Conservation (phyloP, 2,797 vertebrate genomes). For the Myoxocephalus aenaeus region DNA sequence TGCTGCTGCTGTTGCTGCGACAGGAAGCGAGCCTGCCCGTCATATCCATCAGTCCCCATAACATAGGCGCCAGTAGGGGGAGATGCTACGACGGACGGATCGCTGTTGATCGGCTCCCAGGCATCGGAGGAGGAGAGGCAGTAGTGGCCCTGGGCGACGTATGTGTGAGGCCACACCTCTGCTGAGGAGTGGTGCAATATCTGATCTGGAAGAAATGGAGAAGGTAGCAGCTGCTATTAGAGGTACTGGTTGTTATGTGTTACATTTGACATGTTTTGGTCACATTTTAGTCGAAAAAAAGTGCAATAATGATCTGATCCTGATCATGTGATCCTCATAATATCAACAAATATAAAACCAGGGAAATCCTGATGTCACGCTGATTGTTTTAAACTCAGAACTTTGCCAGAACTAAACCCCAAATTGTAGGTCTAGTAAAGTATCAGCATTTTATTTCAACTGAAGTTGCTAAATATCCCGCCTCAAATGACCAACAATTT, state of each 20-base stretch:
- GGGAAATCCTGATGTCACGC: neutral
- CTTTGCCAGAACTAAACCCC: neutral
- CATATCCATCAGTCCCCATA: constrained; percentile 88
- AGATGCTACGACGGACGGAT: constrained; percentile 93
- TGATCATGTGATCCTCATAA: neutral
- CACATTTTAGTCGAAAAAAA: constrained; percentile 9
- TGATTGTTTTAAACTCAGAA: neutral
- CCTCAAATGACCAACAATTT: constrained; percentile 5
- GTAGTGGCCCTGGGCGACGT: constrained; percentile 98
- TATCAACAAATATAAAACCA: neutral
- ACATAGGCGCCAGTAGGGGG: constrained; percentile 91
- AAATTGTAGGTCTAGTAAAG: neutral
- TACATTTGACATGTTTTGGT: neutral
- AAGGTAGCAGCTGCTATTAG: constrained; percentile 33
- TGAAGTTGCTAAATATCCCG: neutral
- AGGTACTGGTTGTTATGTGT: neutral
- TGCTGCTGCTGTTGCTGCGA: constrained; percentile 89
- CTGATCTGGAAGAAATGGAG: constrained; percentile 82
- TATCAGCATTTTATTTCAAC: neutral
- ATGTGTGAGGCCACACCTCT: constrained; percentile 97
- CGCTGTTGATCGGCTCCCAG: constrained; percentile 94
- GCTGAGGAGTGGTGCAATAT: constrained; percentile 94
- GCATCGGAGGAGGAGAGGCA: constrained; percentile 97
- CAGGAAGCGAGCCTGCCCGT: constrained; percentile 89
- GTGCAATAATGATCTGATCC: neutral